Evolutionary conservation across 2,888 invertebrate species (phyloP).

Genomic region (Pollenia labialis): DNA sequence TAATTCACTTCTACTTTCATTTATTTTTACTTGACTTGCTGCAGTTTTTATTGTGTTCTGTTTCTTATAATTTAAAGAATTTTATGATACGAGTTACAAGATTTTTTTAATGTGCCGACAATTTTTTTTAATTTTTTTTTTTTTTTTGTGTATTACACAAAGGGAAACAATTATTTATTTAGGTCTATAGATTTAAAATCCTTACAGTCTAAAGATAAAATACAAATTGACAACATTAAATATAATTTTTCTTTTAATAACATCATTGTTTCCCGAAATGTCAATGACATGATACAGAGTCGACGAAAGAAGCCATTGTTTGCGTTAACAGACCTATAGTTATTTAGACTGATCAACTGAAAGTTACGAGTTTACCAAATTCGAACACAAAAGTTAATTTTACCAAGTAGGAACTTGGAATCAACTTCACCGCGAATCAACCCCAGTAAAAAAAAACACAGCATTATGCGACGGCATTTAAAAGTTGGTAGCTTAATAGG

Average conservation of each 20-base stretch:
- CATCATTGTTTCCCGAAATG: neutral
- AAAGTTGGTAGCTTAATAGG: neutral
- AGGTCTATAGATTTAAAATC: too few species aligned
- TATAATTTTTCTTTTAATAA: too few species aligned
- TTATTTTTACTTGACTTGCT: slow-evolving; percentile 25
- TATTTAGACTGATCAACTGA: neutral
- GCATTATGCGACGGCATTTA: neutral
- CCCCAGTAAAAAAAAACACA: neutral
- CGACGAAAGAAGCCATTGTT: neutral
- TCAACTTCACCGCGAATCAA: neutral
- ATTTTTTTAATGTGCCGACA: neutral
- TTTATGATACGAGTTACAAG: neutral
- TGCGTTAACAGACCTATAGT: neutral
- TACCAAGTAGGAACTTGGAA: neutral
- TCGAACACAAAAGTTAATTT: neutral
- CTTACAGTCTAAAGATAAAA: too few species aligned
- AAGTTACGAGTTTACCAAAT: neutral
- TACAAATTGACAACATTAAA: too few species aligned
- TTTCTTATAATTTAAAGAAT: slow-evolving; percentile 5
- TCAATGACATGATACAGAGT: neutral
- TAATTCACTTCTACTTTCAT: slow-evolving; percentile 60
- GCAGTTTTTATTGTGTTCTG: neutral
- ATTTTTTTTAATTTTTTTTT: too few species aligned
- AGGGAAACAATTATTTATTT: too few species aligned
- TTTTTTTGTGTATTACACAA: too few species aligned